phyloP scores from a whole-genome alignment of 1,140 invertebrate genomes.

The Hypsibius dujardini region DNA sequence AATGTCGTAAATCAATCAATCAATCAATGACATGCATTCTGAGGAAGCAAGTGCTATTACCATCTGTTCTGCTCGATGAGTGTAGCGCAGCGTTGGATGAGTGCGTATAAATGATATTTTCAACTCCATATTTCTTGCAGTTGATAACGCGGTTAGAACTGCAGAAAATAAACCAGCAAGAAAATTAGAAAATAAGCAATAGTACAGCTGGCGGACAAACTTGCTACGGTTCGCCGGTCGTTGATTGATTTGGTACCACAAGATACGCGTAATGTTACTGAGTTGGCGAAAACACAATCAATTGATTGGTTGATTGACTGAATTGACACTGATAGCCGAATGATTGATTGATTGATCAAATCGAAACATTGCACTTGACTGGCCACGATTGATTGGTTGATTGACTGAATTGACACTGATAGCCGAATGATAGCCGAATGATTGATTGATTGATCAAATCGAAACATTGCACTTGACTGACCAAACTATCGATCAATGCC shows the following conservation, averaged over 20 bases:
- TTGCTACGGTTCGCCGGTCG: neutral
- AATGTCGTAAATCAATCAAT: neutral
- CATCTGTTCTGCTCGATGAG: slow-evolving; percentile 93
- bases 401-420: no score
- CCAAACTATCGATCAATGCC: neutral
- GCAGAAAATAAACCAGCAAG: slow-evolving; percentile 23
- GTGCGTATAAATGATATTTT: slow-evolving; percentile 94
- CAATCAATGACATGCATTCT: neutral
- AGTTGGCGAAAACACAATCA: neutral
- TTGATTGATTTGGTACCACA: no score
- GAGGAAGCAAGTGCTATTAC: slow-evolving; percentile 30
- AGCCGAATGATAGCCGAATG: no score
- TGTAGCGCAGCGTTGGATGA: slow-evolving; percentile 94
- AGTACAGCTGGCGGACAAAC: neutral
- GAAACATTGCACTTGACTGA: no score
- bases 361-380: no score
- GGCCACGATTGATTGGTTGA: no score
- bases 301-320: neutral
- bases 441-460: no score
- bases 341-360: neutral
- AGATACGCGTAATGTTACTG: no score
- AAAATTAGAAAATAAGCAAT: neutral
- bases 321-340: neutral
- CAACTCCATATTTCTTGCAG: slow-evolving; percentile 98
- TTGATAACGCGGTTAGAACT: slow-evolving; percentile 81